A percentile compares a stretch with the other conserved stretches of the same genome.
Evolutionary conservation across 2,797 vertebrate genomes (phyloP).

Genomic region (Lycodopsis pacificus): DNA sequence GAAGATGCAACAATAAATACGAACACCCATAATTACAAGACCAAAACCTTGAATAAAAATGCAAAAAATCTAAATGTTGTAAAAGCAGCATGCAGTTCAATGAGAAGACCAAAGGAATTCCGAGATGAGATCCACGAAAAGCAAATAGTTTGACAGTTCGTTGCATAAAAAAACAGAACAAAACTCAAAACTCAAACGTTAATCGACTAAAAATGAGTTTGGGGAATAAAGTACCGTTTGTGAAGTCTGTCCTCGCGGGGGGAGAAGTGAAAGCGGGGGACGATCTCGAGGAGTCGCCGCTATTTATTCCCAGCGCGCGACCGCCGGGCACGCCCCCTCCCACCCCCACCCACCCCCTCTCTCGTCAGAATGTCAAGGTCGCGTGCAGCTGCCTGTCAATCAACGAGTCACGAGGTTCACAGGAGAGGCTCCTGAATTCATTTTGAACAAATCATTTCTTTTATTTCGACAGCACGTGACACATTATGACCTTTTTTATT

Average conservation of each 20-base stretch:
- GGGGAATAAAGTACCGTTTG: conserved; percentile 12
- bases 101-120: not conserved
- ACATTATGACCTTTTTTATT: not conserved
- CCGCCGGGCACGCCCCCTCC: conserved; percentile 34
- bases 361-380: conserved; percentile 16
- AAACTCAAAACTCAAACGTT: not conserved
- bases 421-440: not conserved
- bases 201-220: no score
- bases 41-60: not conserved
- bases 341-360: conserved; percentile 43
- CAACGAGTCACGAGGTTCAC: not conserved
- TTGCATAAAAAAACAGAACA: not conserved
- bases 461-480: accelerated
- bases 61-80: not conserved
- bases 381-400: not conserved
- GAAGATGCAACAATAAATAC: not conserved
- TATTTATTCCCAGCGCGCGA: conserved; percentile 21
- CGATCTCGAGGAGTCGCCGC: accelerated
- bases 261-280: conserved; percentile 17
- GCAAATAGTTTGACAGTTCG: not conserved
- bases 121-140: not conserved
- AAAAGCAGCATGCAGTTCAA: not conserved
- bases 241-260: not conserved
- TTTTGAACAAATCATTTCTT: no score
- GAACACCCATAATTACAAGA: not conserved